Evolutionary conservation across 2,797 vertebrate species (phyloP).

Genomic region (Acanthis flammea): DNA sequence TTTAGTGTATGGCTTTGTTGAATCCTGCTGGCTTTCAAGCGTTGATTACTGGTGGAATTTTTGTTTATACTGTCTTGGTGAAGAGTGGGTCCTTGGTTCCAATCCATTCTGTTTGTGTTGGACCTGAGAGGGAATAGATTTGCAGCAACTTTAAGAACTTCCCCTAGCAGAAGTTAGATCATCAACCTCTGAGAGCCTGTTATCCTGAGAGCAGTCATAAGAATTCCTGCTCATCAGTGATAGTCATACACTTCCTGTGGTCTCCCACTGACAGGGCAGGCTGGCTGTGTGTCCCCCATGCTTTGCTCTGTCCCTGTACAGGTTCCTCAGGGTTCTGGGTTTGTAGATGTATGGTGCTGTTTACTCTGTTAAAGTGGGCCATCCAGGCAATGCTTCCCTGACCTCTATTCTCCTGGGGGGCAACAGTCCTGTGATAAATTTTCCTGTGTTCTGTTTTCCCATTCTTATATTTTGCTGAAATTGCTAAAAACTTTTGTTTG

Average conservation of each 20-base stretch:
- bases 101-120: neutral
- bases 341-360: neutral
- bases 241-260: neutral
- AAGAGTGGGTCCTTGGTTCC: neutral
- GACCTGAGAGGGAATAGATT: neutral
- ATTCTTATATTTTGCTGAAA: neutral
- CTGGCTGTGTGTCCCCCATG: accelerated
- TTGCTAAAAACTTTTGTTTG: neutral
- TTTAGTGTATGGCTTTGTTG: neutral
- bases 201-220: neutral
- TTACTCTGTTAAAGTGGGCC: neutral
- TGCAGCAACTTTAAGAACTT: neutral
- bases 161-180: neutral
- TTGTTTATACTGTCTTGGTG: neutral
- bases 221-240: neutral
- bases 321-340: neutral
- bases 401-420: neutral
- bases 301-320: accelerated
- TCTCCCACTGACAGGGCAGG: neutral
- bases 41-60: neutral
- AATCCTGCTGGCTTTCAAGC: neutral
- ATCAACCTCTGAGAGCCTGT: neutral
- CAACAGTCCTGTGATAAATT: neutral
- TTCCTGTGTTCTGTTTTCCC: accelerated
- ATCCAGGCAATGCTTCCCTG: neutral